A percentile compares a stretch with the other conserved stretches of the same genome.
phyloP scores from a whole-genome alignment of 2,797 vertebrate genomes.

The Sebastes flavidus region DNA sequence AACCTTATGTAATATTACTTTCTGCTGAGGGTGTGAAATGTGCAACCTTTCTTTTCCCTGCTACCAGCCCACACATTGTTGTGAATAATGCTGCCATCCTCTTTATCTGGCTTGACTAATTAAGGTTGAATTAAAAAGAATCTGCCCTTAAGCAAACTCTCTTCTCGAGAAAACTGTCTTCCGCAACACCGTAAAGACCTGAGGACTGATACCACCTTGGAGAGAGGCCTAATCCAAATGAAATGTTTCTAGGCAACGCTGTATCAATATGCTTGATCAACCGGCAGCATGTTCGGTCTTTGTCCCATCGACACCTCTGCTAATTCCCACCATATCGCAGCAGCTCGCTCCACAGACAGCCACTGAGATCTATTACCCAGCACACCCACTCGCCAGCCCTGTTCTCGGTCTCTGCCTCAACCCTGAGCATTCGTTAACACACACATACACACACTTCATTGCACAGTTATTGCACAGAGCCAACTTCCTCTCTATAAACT shows the following conservation, averaged over 20 bases:
- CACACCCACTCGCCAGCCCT: constrained; percentile 26
- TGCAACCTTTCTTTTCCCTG: constrained; percentile 35
- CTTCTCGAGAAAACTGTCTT: background rate
- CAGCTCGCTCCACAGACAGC: constrained; percentile 37
- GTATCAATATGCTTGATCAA: constrained; percentile 35
- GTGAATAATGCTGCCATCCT: constrained; percentile 23
- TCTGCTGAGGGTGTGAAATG: constrained; percentile 56
- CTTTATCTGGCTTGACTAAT: constrained; percentile 11
- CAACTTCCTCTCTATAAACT: constrained; percentile 7
- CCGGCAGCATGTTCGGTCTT: constrained; percentile 9
- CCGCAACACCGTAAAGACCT: background rate
- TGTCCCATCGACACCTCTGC: constrained; percentile 16
- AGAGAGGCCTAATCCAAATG: constrained; percentile 38
- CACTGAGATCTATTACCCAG: constrained; percentile 38
- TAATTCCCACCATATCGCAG: constrained; percentile 37
- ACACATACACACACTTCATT: constrained; percentile 17
- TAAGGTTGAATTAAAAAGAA: background rate
- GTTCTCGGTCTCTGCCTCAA: constrained; percentile 12
- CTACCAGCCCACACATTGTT: background rate
- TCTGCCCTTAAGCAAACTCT: background rate
- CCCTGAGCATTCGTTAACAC: constrained; percentile 28
- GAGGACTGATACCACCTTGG: background rate
- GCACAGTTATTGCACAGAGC: constrained; percentile 18
- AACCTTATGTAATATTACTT: constrained; percentile 33
- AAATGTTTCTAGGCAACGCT: constrained; percentile 21